Base-by-base conservation (phyloP, 1,140 invertebrate species). In the Lepidurus packardi region DNA sequence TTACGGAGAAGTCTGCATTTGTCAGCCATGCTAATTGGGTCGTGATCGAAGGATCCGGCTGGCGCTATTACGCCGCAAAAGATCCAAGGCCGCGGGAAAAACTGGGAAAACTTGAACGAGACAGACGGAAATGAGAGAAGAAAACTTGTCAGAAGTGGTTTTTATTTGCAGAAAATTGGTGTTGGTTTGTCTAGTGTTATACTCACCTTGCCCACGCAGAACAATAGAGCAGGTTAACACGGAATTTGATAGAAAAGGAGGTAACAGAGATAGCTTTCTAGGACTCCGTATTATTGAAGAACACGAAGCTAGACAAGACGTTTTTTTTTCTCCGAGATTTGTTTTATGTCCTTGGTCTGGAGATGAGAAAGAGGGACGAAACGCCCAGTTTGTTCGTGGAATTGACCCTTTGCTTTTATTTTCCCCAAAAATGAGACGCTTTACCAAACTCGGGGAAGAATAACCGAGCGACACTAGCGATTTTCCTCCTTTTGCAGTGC, bases 11-110 rank as follows among this genome's bases (percentile, higher is more conserved):
- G 53, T 65, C 53, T 65, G 53, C 53, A 65, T 65, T 65, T 65
- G 53, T 65, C 53, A 65, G 53, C 53, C 53, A 65, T 65, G 53
- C 53, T 65, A 65, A 65, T 65, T 65, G 53, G 53, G 53, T 65
- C 53, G 53, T 65, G 53, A 65, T 65, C 53, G 53, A 65, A 65
- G 53, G 53, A 65, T 9, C 53, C 53, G 53, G 53, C 7, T 65
- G 53, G 6, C 53, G n/a, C 53, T 21, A 65, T 65, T 65, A 65
- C 21, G 21, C 53, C 53, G 6, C 8, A 0, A 13, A 10, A 16
- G 16, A 47, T 16, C 16, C 16, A 47, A 47, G 45, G 16, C 10
- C 10, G 45, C 10, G 0, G 16, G 16, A 65, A 65, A 65, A 65
- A 21, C 4, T 13, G n/a, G 16, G 53, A 65, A 65, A 65, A 65